A percentile compares a stretch with the other conserved stretches of the same genome.
Evolutionary conservation across 1,140 invertebrate genomes (phyloP).

Genomic region (Drosophila athabasca): DNA sequence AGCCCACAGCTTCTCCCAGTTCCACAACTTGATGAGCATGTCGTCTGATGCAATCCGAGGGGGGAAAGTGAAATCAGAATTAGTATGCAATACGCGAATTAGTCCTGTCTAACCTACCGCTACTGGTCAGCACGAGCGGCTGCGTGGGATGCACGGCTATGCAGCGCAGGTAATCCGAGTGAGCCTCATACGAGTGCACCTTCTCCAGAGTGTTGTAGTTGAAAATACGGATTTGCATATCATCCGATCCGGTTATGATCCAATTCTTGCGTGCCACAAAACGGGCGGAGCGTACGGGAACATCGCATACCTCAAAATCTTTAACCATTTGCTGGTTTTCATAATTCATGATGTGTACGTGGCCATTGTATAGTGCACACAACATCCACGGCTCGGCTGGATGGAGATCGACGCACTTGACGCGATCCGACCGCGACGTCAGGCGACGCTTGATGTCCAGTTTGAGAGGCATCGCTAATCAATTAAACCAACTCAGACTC

Average conservation of each 20-base stretch:
- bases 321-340: constrained; percentile 90
- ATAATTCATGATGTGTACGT: constrained; percentile 99
- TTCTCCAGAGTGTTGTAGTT: constrained; percentile 99
- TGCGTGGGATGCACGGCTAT: constrained; percentile 99
- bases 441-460: constrained; percentile 99
- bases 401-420: constrained; percentile 99
- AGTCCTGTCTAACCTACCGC: constrained; percentile 87
- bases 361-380: constrained; percentile 98
- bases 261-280: constrained; percentile 99
- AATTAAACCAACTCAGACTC: constrained; percentile 26
- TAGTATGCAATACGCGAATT: background rate
- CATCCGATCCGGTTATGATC: constrained; percentile 99
- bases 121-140: constrained; percentile 97
- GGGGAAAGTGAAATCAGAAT: constrained; percentile 3
- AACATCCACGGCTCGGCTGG: constrained; percentile 99
- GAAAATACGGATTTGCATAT: constrained; percentile 97
- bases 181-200: constrained; percentile 98
- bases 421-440: constrained; percentile 97
- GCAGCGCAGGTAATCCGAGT: constrained; percentile 98
- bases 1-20: constrained; percentile 99
- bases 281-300: constrained; percentile 97
- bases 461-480: constrained; percentile 90
- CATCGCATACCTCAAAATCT: constrained; percentile 92
- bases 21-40: constrained; percentile 99
- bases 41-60: constrained; percentile 87